Base-by-base conservation (phyloP, 2,888 invertebrate species). In the Pseudolycoriella hygida region DNA sequence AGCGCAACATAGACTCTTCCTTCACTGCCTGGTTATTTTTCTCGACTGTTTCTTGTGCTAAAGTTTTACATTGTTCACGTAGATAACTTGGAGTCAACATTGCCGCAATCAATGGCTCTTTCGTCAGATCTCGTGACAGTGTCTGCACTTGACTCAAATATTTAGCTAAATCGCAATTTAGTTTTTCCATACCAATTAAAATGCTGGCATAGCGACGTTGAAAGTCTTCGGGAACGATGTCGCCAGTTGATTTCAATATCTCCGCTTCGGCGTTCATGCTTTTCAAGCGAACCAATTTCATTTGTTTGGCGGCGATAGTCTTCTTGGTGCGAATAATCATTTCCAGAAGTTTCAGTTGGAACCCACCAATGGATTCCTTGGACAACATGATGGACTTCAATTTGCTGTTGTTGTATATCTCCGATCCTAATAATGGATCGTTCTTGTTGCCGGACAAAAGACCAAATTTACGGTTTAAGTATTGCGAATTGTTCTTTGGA, bases 261-360 rank as follows among this genome's bases (percentile, higher is more conserved):
- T 96, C 94, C 1, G 89, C 92, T 61, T 89, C 85, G 48, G 82
- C 74, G 57, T 96, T 96, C 77, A 90, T 83, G 48, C 83, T 80
- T 58, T 79, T 80, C 43, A 96, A 66, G 47, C 77, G 74, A 53
- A 77, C 74, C 10, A 94, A 77, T 68, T 86, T 86, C 3, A 74
- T 73, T 56, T 79, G 78, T 60, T 96, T 96, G 1, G 80, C 76
- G 48, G 76, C 73, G 37, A 96, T 68, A 51, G 90, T 82, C 67
- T 89, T 90, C 43, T 83, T 83, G 19, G 93, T 74, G 53, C 85
- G 76, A 1, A 93, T 87, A 67, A 94, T 80, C 50, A 83, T 74
- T 58, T 92, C 87, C 45, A 94, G 68, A 48, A 93, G 72, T 57
- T 82, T 80, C 47, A 83, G 72, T 2, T 93, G 88, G 64, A 86